A percentile compares a stretch with the other conserved stretches of the same genome.
Evolutionary conservation across 2,113 vertebrate species (phyloP).

Genomic region (Arvicanthis niloticus): DNA sequence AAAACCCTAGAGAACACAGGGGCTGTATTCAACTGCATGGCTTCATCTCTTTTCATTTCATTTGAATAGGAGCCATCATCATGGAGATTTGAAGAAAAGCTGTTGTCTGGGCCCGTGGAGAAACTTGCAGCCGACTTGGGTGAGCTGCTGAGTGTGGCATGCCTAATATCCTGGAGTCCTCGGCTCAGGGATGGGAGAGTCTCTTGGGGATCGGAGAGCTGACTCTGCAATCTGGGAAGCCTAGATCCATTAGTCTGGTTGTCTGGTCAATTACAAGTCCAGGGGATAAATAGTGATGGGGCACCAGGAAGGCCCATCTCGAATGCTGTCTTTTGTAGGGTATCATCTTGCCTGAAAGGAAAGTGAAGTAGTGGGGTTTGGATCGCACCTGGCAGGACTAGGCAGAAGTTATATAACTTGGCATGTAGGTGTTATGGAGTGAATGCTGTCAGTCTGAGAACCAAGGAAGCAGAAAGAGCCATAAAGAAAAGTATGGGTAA

Average conservation of each 20-base stretch:
- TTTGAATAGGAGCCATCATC: neutral
- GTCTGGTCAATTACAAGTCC: neutral
- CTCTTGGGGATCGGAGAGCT: neutral
- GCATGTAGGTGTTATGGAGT: neutral
- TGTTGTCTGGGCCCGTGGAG: rapidly evolving
- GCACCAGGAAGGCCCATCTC: neutral
- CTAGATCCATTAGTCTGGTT: neutral
- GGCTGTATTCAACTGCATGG: neutral
- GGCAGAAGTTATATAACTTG: neutral
- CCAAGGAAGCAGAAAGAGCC: neutral
- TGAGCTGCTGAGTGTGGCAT: neutral
- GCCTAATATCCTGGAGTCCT: neutral
- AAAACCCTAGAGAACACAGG: neutral
- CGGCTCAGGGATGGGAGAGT: neutral
- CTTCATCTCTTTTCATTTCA: neutral
- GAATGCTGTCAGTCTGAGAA: neutral
- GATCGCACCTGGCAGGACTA: neutral
- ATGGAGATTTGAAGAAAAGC: neutral
- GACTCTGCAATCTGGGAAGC: no score
- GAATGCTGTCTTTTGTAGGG: neutral
- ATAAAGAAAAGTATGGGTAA: neutral
- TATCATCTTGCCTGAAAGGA: neutral
- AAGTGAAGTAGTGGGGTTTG: neutral
- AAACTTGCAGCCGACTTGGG: rapidly evolving
- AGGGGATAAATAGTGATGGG: neutral